A percentile compares a stretch with the other conserved stretches of the same genome.
Conservation (phyloP, 1,140 invertebrate genomes). For the Cyrtorhinus lividipennis region DNA sequence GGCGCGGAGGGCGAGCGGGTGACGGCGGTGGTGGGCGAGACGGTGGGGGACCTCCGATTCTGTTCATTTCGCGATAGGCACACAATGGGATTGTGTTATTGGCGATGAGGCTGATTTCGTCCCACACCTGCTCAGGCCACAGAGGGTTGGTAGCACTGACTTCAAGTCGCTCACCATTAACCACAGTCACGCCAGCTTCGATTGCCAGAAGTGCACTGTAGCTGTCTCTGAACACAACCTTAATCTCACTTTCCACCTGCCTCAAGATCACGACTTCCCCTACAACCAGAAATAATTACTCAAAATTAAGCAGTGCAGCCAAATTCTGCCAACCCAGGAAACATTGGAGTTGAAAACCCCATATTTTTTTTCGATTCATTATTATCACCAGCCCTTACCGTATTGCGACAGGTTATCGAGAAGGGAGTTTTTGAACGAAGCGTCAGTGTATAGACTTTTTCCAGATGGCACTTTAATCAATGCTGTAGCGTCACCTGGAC, state of each 20-base stretch:
- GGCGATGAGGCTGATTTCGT: slow-evolving; percentile 14
- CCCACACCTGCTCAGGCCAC: slow-evolving; percentile 4
- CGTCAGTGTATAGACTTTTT: slow-evolving; percentile 39
- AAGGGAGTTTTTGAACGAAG: slow-evolving; percentile 53
- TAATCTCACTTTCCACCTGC: slow-evolving; percentile 76
- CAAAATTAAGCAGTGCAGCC: no score
- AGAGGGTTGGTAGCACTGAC: slow-evolving; percentile 9
- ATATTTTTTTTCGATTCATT: no score
- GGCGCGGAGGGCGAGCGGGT: slow-evolving; percentile 10
- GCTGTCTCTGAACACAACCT: slow-evolving; percentile 78
- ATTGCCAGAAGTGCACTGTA: slow-evolving; percentile 64
- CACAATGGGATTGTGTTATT: slow-evolving; percentile 21
- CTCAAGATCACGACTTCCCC: slow-evolving; percentile 76
- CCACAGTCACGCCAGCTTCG: slow-evolving; percentile 28
- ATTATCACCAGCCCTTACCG: no score
- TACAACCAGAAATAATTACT: background rate
- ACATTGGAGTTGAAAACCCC: no score
- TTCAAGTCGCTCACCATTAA: slow-evolving; percentile 14
- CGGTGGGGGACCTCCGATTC: background rate
- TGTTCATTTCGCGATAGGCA: background rate
- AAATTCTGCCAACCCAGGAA: no score
- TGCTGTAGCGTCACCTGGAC: slow-evolving; percentile 91
- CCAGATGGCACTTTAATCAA: slow-evolving; percentile 33
- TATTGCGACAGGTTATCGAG: slow-evolving; percentile 57
- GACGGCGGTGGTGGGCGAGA: background rate